Evolutionary conservation across 2,888 invertebrate genomes (phyloP).

Genomic region (Branchinecta sandiegonensis): DNA sequence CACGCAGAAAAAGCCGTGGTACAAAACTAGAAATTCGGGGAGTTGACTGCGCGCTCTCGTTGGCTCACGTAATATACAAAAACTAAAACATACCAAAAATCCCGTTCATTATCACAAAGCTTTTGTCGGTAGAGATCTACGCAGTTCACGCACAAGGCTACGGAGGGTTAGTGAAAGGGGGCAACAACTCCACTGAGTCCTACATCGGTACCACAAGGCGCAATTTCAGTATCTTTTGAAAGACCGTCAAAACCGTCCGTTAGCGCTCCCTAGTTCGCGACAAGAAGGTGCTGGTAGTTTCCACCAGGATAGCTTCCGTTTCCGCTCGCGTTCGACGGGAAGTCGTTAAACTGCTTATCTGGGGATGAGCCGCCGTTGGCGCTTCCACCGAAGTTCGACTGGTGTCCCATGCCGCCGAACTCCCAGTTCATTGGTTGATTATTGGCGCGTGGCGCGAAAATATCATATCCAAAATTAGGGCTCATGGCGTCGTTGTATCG

Average conservation of each 20-base stretch:
- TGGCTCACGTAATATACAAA: too few species aligned
- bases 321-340: not conserved
- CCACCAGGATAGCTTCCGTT: constrained; percentile 7
- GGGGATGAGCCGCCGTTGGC: not conserved
- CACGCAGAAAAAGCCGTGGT: constrained; percentile 1
- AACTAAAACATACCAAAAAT: too few species aligned
- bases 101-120: too few species aligned
- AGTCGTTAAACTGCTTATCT: constrained; percentile 2
- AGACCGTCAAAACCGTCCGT: constrained; percentile 10
- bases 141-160: not conserved
- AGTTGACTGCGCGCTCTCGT: too few species aligned
- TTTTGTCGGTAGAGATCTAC: not conserved
- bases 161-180: not conserved
- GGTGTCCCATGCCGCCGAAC: not conserved
- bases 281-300: constrained; percentile 2
- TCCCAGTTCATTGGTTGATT: constrained; percentile 12
- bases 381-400: not conserved
- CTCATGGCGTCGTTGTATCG: not conserved
- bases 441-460: constrained; percentile 2
- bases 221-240: not conserved
- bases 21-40: constrained; percentile 15
- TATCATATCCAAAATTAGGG: constrained; percentile 1
- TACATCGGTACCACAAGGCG: constrained; percentile 11
- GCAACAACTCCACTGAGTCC: constrained; percentile 13
- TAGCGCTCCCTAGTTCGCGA: not conserved